Evolutionary conservation across 2,113 vertebrate genomes (phyloP), one percentile per base, ranked within the genome.

Genomic region (Hippocampus guttulatus): DNA sequence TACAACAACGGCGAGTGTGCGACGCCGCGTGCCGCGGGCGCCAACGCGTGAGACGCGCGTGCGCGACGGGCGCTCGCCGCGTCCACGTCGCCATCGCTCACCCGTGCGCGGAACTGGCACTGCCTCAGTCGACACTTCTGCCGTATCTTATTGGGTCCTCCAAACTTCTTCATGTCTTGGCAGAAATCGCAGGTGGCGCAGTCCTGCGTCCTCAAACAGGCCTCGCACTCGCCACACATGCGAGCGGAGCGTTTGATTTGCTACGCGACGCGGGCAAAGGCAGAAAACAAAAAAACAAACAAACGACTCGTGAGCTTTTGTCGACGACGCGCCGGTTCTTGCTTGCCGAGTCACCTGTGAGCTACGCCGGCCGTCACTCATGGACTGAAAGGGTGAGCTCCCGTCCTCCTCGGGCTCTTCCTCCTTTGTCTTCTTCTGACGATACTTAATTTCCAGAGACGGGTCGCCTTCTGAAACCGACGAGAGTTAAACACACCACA

Each of bases 131-230:
- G 92, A 75, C 96, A 98, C 85, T 98, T 98, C 88, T 98, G 96
- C 2, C 96, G 90, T 80, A 98, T 98, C 88, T 98, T 98, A 89
- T 98, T 98, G 41, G 96, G 96, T 2, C 96, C 96, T 38, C 96
- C 96, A 11, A 97, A 98, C 57, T 98, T 98, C 88, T 98, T 98
- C 96, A 98, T 98, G 91, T 98, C 96, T 30, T 95, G 94, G 74
- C 96, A 98, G 86, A 98, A 98, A 78, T 98, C 96, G 66, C 96
- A 98, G 68, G 94, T 94, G 0, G 95, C 94, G 41, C 96, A 98
- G 86, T 98, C 96, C 73, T 96, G 96, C 0, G 95, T 96, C 11
- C 95, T 91, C 23, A 92, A 88, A 75, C 96, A 98, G 0, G 95
- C 94, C 81, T 98, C 96, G n/a, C 96, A 98, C 76, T 98, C 96